Conservation (phyloP, 1,140 invertebrate species). For the Rhopalosiphum padi region DNA sequence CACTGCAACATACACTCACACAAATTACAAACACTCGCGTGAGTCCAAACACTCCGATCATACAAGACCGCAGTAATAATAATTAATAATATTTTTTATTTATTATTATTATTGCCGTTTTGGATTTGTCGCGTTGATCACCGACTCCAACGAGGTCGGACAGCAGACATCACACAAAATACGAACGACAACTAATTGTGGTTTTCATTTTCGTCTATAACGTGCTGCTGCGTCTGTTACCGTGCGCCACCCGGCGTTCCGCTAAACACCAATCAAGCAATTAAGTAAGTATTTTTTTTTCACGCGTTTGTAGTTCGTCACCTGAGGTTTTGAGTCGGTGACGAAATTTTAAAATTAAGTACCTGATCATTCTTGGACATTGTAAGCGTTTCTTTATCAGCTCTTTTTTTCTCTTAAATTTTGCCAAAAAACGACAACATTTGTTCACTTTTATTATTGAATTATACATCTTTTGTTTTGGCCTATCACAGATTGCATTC, state of each 20-base stretch:
- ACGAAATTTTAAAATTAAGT: neutral
- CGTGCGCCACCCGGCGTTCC: neutral
- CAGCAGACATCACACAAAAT: neutral
- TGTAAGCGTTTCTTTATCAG: neutral
- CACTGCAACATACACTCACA: neutral
- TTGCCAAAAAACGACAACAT: neutral
- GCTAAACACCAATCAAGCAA: neutral
- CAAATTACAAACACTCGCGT: neutral
- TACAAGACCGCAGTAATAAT: neutral
- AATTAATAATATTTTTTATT: neutral
- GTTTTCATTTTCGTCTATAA: neutral
- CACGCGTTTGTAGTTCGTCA: neutral
- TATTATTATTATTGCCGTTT: neutral
- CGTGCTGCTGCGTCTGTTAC: neutral
- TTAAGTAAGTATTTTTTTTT: neutral
- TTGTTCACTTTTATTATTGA: neutral
- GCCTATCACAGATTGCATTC: neutral
- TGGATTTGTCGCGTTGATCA: neutral
- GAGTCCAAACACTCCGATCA: neutral
- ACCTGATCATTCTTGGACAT: neutral
- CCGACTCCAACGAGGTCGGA: neutral
- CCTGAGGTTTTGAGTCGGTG: neutral
- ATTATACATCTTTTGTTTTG: neutral
- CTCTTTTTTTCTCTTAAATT: neutral
- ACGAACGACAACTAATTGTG: neutral